Evolutionary conservation across 2,797 vertebrate species (phyloP), one percentile per base, ranked within the genome.

Genomic region (Pelochelys cantorii): DNA sequence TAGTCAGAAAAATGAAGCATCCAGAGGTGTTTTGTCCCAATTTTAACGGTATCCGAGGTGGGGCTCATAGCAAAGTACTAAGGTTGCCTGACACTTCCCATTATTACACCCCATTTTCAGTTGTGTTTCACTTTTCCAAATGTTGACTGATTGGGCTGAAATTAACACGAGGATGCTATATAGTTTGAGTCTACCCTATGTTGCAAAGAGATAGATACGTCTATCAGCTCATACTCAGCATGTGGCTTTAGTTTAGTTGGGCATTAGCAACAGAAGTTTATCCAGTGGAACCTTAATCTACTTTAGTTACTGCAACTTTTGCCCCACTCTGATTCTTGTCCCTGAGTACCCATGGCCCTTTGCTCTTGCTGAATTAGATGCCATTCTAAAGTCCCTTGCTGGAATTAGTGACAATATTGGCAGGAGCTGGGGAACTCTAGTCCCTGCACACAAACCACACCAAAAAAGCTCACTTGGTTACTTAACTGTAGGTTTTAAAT

Each of bases 351-450:
- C 57, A 8, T 17, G 80, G 27, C 65, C 18, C 27, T 37, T 34
- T 90, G n/a, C 11, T 75, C 6, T 81, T 11, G 31, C 13, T 5
- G n/a, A 13, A 11, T 71, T 62, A 65, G 25, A 27, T 17, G 27
- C 13, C 54, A 1, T 56, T 87, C 55, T 71, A 18, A 37, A 68
- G 18, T 9, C 25, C 1, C 27, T 27, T 29, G 65, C 23, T 12
- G 7, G 31, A 27, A 75, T 34, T 4, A 77, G 56, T 20, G 23
- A 60, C 91, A 83, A 23, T 4, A 15, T 25, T 65, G 4, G 1
- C 85, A 31, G 56, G 56, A 4, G 2, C 7, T 0, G 0, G 25
- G 52, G 15, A 1, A 52, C 86, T 84, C 17, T 75, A 79, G 20
- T 75, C 17, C 17, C 78, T 0, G 0, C 57, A 1, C 4, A 68